Evolutionary conservation across 2,113 vertebrate genomes (phyloP).

Genomic region (Brachypodius melanocephalos): DNA sequence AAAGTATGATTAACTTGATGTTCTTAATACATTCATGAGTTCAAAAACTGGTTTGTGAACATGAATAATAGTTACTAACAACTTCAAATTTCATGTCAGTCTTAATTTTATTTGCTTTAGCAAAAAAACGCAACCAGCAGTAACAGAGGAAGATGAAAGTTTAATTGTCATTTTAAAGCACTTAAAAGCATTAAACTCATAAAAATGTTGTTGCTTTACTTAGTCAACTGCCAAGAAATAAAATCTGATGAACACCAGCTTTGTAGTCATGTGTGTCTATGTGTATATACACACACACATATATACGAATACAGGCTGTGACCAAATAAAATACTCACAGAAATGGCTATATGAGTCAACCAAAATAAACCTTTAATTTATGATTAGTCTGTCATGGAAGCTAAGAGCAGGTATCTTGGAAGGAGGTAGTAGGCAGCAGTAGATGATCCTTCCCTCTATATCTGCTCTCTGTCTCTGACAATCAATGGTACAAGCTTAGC

Average conservation of each 20-base stretch:
- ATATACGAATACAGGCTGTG: background rate
- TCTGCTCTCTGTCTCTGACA: background rate
- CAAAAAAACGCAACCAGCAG: background rate
- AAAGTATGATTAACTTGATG: background rate
- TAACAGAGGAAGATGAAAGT: background rate
- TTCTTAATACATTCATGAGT: background rate
- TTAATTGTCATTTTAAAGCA: background rate
- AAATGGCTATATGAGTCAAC: background rate
- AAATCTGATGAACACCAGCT: background rate
- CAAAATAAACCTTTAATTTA: background rate
- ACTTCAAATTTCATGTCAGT: background rate
- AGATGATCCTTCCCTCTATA: background rate
- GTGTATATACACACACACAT: rapidly evolving
- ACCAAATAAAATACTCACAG: background rate
- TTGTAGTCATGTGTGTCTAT: background rate
- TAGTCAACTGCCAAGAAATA: background rate
- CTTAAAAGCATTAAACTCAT: background rate
- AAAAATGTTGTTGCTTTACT: background rate
- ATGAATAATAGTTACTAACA: background rate
- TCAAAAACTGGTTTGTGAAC: background rate
- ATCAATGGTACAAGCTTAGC: background rate
- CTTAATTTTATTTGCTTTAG: background rate
- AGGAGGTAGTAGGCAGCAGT: background rate
- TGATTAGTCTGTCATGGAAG: background rate
- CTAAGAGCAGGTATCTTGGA: background rate